Conservation (phyloP, 2,113 vertebrate species). For the Lucifuga dentata region DNA sequence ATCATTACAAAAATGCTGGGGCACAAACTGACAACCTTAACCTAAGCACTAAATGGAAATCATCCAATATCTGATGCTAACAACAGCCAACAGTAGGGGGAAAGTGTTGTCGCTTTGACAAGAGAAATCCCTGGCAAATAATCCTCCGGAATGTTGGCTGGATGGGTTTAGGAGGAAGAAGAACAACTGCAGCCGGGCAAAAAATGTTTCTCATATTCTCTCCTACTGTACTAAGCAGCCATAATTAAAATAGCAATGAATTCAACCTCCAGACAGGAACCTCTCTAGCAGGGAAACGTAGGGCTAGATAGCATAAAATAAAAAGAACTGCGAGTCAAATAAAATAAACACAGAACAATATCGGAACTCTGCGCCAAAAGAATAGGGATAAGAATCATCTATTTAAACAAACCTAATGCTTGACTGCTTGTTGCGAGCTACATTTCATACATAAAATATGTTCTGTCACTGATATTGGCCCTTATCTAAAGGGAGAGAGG, state of each 20-base stretch:
- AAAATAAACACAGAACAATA: conserved; percentile 83
- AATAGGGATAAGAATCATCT: conserved; percentile 92
- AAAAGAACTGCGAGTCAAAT: conserved; percentile 50
- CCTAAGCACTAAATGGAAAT: conserved; percentile 85
- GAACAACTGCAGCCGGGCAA: conserved; percentile 33
- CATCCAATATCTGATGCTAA: conserved; percentile 83
- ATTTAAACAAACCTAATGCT: conserved; percentile 98
- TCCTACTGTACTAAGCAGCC: conserved; percentile 41
- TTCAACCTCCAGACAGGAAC: conserved; percentile 63
- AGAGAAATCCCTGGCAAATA: conserved; percentile 78
- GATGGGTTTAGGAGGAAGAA: conserved; percentile 70
- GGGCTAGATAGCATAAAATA: conserved; percentile 54
- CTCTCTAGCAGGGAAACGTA: conserved; percentile 71
- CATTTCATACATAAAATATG: conserved; percentile 99
- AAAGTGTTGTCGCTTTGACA: conserved; percentile 79
- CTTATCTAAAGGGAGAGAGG: conserved; percentile 97
- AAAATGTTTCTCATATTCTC: conserved; percentile 50
- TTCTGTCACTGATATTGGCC: conserved; percentile 92
- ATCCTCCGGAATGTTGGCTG: conserved; percentile 71
- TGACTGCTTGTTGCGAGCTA: conserved; percentile 94
- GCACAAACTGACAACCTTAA: conserved; percentile 84
- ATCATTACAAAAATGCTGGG: conserved; percentile 81
- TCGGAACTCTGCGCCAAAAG: conserved; percentile 84
- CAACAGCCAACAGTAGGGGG: conserved; percentile 76
- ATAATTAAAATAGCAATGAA: conserved; percentile 78